phyloP scores from a whole-genome alignment of 2,113 vertebrate species.

The Mormyrus lacerda region DNA sequence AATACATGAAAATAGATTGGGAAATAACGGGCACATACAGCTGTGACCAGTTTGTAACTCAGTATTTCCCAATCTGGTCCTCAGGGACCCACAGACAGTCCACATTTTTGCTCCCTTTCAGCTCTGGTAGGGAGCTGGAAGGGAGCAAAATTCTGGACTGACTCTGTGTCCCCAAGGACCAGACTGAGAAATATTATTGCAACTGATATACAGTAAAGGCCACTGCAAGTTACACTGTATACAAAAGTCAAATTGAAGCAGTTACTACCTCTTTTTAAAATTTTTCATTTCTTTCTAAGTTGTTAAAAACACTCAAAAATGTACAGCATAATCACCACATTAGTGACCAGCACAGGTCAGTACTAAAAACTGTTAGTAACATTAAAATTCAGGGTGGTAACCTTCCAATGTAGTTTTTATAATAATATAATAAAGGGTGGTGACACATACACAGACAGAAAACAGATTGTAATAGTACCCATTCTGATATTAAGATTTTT shows the following conservation, averaged over 20 bases:
- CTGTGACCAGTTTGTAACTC: not conserved
- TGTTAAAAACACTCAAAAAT: not conserved
- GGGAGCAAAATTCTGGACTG: not conserved
- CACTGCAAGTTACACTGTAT: not conserved
- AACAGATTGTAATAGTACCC: not conserved
- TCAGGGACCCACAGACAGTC: not conserved
- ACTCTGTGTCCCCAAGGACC: not conserved
- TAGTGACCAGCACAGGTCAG: not conserved
- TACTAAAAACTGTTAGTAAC: not conserved
- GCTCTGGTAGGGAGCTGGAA: too few species aligned
- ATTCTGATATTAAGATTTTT: not conserved
- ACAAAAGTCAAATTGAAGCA: not conserved
- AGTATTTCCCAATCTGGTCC: not conserved
- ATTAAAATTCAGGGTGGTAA: not conserved
- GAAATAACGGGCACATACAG: not conserved
- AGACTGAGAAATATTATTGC: not conserved
- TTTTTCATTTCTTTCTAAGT: not conserved
- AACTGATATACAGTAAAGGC: not conserved
- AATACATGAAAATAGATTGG: not conserved
- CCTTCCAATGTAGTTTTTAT: not conserved
- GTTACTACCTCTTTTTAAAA: not conserved
- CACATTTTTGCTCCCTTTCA: too few species aligned
- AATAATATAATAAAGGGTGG: not conserved
- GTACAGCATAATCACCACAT: not conserved
- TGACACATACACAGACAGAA: not conserved